Base-by-base conservation (phyloP, 1,140 invertebrate species). In the Drosophila triauraria region DNA sequence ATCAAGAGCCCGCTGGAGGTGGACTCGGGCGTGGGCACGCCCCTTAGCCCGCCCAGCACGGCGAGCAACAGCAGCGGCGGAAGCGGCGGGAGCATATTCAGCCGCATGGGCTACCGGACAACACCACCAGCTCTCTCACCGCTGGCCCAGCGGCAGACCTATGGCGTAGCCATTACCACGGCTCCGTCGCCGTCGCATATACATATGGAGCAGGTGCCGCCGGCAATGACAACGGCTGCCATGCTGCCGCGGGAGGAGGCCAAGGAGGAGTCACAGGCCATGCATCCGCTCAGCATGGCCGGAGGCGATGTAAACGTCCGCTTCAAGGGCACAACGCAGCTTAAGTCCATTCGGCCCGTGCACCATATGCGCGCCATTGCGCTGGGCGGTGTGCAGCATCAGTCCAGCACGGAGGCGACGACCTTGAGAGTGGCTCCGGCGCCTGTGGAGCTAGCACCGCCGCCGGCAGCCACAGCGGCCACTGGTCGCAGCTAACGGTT, bases 251-350 rank as follows among this genome's bases (percentile, higher is more conserved):
- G 38, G 6, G 56, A 54, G 9, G 68, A 93, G 50, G 92, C 91
- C 53, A 56, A 40, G 46, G 92, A 86, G 6, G 88, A 64, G 20
- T 85, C 91, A 32, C 93, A 94, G 47, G 88, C 91, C 42, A 92
- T 95, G 69, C 95, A 95, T 88, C 95, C 95, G 1, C 74, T 95
- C 2, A 94, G 95, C 69, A 94, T 94, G 51, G 94, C 94, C 20
- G 94, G 94, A 25, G 94, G 94, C 51, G 95, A 95, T 82, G 95
- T 96, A 2, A 95, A 94, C 84, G 95, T 96, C 46, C 95, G 94
- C 63, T 96, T 94, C 74, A 95, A 95, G 59, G 95, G 95, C 38
- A 96, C 95, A 3, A 95, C 95, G 4, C 95, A 96, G 91, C 83
- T 96, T 44, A 95, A 95, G 84, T 87, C 92, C 9, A 87, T 91